These are phyloP conservation scores for Gnathonemus echidnorhynchus DNA, from an alignment of 2,113 vertebrate species.

Conservation along the genomic window DNA sequence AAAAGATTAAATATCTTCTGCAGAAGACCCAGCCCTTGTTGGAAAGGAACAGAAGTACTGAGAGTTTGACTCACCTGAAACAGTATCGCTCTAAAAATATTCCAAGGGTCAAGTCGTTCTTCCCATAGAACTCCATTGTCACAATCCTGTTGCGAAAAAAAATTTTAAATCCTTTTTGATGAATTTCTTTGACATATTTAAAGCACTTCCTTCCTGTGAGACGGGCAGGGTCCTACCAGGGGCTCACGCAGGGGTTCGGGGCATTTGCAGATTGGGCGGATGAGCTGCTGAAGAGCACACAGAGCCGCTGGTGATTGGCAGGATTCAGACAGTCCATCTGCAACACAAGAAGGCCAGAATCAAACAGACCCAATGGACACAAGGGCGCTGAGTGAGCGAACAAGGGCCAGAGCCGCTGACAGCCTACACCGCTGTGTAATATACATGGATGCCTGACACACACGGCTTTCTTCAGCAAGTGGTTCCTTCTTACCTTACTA, in stretches of 20 bases:
- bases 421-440: neutral
- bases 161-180: neutral
- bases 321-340: conserved; percentile 92
- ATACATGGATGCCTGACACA: neutral
- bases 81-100: conserved; percentile 96
- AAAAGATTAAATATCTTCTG: neutral
- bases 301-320: conserved; percentile 86
- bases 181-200: neutral
- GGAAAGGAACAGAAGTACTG: neutral
- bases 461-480: neutral
- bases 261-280: conserved; percentile 90
- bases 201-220: neutral
- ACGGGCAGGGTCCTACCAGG: conserved; percentile 68
- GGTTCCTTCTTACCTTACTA: conserved; percentile 67
- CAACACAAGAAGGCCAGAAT: neutral
- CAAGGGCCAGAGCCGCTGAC: neutral
- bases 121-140: conserved; percentile 98
- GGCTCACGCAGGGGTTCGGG: conserved; percentile 94
- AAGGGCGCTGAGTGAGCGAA: neutral
- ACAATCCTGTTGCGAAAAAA: conserved; percentile 75
- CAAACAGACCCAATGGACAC: neutral
- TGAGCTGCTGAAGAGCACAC: conserved; percentile 96
- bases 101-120: conserved; percentile 93
- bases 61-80: conserved; percentile 71
- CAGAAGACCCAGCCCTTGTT: neutral